Evolutionary conservation across 2,888 invertebrate genomes (phyloP), one percentile per base, ranked within the genome.

Genomic region (Cryptus armator): DNA sequence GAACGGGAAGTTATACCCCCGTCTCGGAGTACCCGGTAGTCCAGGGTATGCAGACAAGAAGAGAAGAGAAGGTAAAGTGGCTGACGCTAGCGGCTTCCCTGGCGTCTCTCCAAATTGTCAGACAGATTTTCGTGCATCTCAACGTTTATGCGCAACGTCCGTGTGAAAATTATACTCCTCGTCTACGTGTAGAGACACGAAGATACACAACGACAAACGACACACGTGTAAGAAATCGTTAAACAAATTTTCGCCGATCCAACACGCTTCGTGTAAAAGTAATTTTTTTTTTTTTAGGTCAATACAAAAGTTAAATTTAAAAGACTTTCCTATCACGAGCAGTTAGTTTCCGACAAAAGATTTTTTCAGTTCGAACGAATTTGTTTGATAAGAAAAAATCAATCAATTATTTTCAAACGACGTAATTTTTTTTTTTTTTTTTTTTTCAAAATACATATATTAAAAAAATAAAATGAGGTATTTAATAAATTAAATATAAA

Each of bases 81-180:
- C 72, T 46, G 80, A 72, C 44, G 66, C 56, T 74, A 16, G 66
- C 37, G 71, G 66, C 72, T 66, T 10, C 56, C 56, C 66, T 80
- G 80, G 80, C 80, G 53, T 72, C 32, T 67, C 12, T 80, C 72
- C 80, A 80, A 80, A 72, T 80, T 72, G 72, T 72, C 72, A 56
- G 66, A 66, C 72, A 80, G 72, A 80, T 80, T 80, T 80, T 37
- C 43, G 72, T 56, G 66, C 72, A 72, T 80, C 72, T 66, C 66
- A 44, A 53, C 32, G 53, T 53, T 16, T 72, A n/a, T 46, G 44
- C 43, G 32, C 48, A 43, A 51, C 43, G 16, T 67, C 46, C 24
- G 5, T 59, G 44, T 37, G 64, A 53, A 71, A 64, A 79, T 71
- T 64, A 64, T 71, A 78, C 53, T n/a, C 37, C 53, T 10, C 53